Base-by-base conservation (phyloP, 64 coral and sea anemone genomes). In the Porites lutea region DNA sequence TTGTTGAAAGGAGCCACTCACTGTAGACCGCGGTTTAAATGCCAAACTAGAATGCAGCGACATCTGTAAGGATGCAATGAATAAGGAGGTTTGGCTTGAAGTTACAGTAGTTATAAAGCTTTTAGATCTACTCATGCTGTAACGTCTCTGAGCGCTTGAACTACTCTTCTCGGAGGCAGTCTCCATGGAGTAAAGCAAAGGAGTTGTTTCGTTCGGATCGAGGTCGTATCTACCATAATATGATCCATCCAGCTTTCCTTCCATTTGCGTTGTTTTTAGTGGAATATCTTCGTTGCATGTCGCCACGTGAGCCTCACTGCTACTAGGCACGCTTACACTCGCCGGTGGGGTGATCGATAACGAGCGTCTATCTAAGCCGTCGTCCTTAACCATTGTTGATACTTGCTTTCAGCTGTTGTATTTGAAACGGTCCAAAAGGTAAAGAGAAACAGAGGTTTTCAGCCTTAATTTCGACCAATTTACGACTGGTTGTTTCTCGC, bases 61-160 rank as follows among this genome's bases (percentile, higher is more conserved):
- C 52, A 95, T 79, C 78, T 95, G 89, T n/a, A 95, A 86, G 3
- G 94, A 95, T 37, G 89, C 89, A 62, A 95, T 95, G 59, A 95
- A 95, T 27, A 95, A 50, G 1, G 94, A 95, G 2, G 89, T 77
- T 88, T 95, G 94, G 73, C 94, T 95, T 22, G 89, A 87, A 3
- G 89, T 95, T 47, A 95, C 88, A 60, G 81, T 84, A 18, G 81
- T 68, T 2, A 63, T 84, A 19, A 84, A 84, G 49, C 81, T 84
- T n/a, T 84, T 84, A 43, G 27, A 37, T 37, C 27, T 37, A 37
- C 27, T 37, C 27, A 37, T 0, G 27, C 81, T 84, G 46, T 84
- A 68, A 48, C 69, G 81, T 19, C 62, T 84, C 47, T 49, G 4
- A 19, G 69, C 67, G n/a, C 81, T 84, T 3, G 81, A 67, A 47